phyloP scores from a whole-genome alignment of 2,888 invertebrate genomes.

The Tachina fera region DNA sequence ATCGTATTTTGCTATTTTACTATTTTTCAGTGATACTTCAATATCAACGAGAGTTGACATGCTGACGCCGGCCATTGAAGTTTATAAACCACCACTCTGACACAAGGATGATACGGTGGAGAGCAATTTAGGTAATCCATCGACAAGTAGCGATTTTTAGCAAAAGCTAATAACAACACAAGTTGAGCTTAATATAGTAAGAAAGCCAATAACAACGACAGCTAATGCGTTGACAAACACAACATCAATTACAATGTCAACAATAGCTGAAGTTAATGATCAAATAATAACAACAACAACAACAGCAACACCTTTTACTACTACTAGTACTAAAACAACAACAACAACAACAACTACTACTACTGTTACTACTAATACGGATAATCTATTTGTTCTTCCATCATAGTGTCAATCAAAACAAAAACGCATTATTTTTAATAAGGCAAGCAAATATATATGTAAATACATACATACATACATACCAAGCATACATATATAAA shows the following conservation, averaged over 20 bases:
- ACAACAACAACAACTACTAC: constrained; percentile 51
- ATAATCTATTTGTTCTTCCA: constrained; percentile 83
- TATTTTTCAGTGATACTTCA: constrained; percentile 86
- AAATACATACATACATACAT: constrained; percentile 6
- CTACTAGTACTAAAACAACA: constrained; percentile 46
- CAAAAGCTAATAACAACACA: constrained; percentile 79
- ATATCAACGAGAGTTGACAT: constrained; percentile 88
- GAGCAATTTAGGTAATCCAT: constrained; percentile 84
- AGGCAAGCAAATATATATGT: constrained; percentile 12
- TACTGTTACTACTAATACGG: constrained; percentile 74
- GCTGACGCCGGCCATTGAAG: constrained; percentile 84
- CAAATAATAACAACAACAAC: constrained; percentile 57
- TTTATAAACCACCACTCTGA: constrained; percentile 83
- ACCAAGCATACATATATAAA: not conserved
- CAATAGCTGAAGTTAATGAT: constrained; percentile 59
- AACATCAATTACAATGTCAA: constrained; percentile 64
- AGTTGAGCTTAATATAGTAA: constrained; percentile 78
- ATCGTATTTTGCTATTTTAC: constrained; percentile 1
- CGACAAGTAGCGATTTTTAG: constrained; percentile 83
- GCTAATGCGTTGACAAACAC: constrained; percentile 38
- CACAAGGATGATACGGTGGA: constrained; percentile 84
- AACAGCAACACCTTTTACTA: constrained; percentile 5
- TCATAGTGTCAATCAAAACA: constrained; percentile 83
- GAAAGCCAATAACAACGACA: constrained; percentile 49
- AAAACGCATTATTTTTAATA: constrained; percentile 47